phyloP scores from a whole-genome alignment of 2,888 invertebrate species.

The Eupithecia subumbrata region DNA sequence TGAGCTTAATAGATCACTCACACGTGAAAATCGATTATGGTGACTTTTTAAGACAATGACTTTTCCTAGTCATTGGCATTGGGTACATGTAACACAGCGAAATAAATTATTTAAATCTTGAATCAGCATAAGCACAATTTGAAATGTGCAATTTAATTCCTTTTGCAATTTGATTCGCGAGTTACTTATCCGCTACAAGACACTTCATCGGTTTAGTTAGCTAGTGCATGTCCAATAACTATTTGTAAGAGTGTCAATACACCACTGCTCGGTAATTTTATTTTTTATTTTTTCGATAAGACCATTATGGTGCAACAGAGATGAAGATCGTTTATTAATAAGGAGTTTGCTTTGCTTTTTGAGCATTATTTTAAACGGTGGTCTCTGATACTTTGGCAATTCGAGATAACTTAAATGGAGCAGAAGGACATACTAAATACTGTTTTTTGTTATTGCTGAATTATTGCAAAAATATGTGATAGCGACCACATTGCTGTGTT shows the following conservation, averaged over 20 bases:
- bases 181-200: neutral
- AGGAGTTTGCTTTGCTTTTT: slow-evolving; percentile 53
- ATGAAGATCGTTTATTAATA: slow-evolving; percentile 21
- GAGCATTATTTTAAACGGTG: slow-evolving; percentile 51
- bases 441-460: neutral
- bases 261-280: neutral
- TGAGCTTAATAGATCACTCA: neutral
- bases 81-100: too few species aligned
- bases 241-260: neutral
- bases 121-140: neutral
- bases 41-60: neutral
- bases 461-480: neutral
- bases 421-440: neutral
- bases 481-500: neutral
- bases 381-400: slow-evolving; percentile 34
- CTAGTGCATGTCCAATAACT: neutral
- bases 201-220: neutral
- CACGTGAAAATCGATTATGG: neutral
- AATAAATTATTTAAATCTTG: neutral
- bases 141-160: neutral
- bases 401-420: neutral
- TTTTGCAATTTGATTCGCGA: neutral
- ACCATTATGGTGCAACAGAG: neutral
- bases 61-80: neutral
- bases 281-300: neutral